phyloP scores from a whole-genome alignment of 2,888 invertebrate species.

The Cerceris rybyensis region DNA sequence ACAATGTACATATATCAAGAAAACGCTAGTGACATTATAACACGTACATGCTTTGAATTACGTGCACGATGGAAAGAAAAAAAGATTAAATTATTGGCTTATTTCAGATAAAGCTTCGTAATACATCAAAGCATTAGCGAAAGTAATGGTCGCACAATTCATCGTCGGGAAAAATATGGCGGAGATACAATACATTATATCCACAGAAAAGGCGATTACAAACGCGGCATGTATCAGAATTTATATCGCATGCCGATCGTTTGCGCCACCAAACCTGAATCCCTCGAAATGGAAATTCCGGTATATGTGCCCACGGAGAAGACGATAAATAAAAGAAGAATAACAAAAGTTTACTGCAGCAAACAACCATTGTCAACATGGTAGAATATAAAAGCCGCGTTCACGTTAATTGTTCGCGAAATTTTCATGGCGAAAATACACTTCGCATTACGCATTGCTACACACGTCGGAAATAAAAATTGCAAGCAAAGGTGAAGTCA shows the following conservation, averaged over 20 bases:
- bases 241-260: conserved; percentile 22
- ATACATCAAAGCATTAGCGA: conserved; percentile 13
- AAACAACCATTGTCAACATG: neutral
- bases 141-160: conserved; percentile 8
- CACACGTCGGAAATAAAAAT: neutral
- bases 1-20: too few species aligned
- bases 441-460: too few species aligned
- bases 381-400: neutral
- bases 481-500: neutral
- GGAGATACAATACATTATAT: conserved; percentile 18
- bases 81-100: neutral
- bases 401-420: neutral
- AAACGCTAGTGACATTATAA: too few species aligned
- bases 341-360: neutral
- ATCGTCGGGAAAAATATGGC: conserved; percentile 18
- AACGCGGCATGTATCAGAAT: conserved; percentile 23
- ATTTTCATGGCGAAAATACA: neutral
- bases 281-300: conserved; percentile 9
- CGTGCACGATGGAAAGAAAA: too few species aligned
- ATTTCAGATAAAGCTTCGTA: neutral
- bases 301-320: neutral
- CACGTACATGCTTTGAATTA: too few species aligned
- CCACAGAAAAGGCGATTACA: conserved; percentile 24
- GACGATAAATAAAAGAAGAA: conserved; percentile 12
- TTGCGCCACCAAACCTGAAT: neutral